A percentile compares a stretch with the other conserved stretches of the same genome.
Conservation (phyloP, 1,140 invertebrate species). For the Tyrophagus putrescentiae region DNA sequence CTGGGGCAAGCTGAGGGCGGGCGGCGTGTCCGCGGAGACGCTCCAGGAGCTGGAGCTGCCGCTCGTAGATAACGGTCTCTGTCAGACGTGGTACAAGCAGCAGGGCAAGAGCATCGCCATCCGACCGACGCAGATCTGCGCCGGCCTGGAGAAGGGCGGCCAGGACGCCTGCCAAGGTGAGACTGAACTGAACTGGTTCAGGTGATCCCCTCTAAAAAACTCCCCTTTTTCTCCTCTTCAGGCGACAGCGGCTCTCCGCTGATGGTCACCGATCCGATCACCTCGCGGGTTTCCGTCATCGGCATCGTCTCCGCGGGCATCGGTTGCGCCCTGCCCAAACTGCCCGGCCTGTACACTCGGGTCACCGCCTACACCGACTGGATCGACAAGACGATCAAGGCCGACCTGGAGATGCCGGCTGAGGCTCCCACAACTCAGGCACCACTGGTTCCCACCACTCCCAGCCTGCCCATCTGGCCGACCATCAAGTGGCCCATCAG, state of each 20-base stretch:
- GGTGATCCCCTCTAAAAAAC: constrained; percentile 24
- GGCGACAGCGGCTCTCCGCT: constrained; percentile 65
- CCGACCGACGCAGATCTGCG: constrained; percentile 30
- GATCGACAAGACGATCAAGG: constrained; percentile 40
- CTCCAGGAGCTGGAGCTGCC: constrained; percentile 62
- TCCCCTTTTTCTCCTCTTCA: too few relatives aligned
- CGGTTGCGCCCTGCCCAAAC: constrained; percentile 74
- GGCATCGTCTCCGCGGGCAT: constrained; percentile 70
- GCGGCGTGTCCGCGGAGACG: constrained; percentile 22
- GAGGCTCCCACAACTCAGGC: too few relatives aligned
- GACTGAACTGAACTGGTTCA: too few relatives aligned
- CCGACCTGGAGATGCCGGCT: too few relatives aligned
- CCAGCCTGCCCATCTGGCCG: background rate
- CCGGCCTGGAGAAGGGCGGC: constrained; percentile 30
- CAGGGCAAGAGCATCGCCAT: constrained; percentile 20
- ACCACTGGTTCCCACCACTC: too few relatives aligned
- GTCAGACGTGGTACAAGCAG: constrained; percentile 57
- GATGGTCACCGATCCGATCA: constrained; percentile 46
- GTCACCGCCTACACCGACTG: constrained; percentile 57
- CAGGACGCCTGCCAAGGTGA: constrained; percentile 42
- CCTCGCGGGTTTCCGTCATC: constrained; percentile 53
- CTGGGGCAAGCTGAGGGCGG: constrained; percentile 30
- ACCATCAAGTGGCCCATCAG: background rate
- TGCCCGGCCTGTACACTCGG: constrained; percentile 72
- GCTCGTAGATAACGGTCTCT: constrained; percentile 53